phyloP scores from a whole-genome alignment of 2,113 vertebrate species.

The Menidia beryllina region DNA sequence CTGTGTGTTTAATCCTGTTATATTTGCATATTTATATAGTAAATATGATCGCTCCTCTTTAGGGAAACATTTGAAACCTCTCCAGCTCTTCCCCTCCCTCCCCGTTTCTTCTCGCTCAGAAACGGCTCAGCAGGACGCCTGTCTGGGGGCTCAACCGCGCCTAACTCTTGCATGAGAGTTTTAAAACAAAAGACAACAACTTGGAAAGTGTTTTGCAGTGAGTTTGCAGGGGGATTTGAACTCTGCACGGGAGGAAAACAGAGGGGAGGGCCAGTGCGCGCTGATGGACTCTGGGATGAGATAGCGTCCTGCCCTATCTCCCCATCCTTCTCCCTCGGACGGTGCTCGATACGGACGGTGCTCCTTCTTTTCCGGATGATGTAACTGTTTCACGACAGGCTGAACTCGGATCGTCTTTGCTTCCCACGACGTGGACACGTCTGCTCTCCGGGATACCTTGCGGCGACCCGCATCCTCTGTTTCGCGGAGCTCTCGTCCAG shows the following conservation, averaged over 20 bases:
- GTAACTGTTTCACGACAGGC: constrained; percentile 62
- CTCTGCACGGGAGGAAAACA: constrained; percentile 44
- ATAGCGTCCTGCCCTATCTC: constrained; percentile 56
- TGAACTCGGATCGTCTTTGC: constrained; percentile 25
- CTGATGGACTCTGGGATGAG: constrained; percentile 75
- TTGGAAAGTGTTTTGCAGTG: constrained; percentile 43
- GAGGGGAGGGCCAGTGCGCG: constrained; percentile 70
- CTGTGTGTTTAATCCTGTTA: constrained; percentile 32
- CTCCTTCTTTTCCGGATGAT: constrained; percentile 66
- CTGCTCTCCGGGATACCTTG: constrained; percentile 17
- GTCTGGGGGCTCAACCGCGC: constrained; percentile 67
- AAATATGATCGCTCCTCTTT: constrained; percentile 53
- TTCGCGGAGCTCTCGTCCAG: constrained; percentile 21
- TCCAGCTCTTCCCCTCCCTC: constrained; percentile 54
- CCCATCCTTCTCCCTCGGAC: constrained; percentile 43
- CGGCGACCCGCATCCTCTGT: constrained; percentile 31
- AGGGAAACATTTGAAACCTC: constrained; percentile 52
- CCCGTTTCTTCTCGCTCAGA: constrained; percentile 53
- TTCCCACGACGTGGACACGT: constrained; percentile 2
- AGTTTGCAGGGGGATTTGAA: constrained; percentile 42
- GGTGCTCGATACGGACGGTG: constrained; percentile 20
- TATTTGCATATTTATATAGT: constrained; percentile 45
- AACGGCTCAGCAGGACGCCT: constrained; percentile 70
- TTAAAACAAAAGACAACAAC: constrained; percentile 54
- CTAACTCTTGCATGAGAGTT: constrained; percentile 49